A percentile compares a stretch with the other conserved stretches of the same genome.
phyloP scores from a whole-genome alignment of 2,888 invertebrate genomes.

The Polylopha cassiicola region DNA sequence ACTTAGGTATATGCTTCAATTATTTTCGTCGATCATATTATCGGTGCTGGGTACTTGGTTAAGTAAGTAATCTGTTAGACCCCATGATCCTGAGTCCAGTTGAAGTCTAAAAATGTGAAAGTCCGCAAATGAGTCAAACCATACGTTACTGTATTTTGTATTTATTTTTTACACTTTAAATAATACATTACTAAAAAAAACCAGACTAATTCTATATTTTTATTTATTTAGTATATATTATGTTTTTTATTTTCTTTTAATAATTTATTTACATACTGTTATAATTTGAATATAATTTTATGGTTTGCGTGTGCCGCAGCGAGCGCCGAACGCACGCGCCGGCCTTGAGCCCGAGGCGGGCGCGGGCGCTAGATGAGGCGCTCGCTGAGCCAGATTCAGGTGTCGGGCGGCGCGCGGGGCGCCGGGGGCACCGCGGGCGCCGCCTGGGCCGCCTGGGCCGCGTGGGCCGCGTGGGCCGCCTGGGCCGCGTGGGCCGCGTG shows the following conservation, averaged over 20 bases:
- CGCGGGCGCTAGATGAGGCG: constrained; percentile 79
- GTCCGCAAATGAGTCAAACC: constrained; percentile 29
- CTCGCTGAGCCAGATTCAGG: constrained; percentile 85
- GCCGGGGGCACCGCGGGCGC: constrained; percentile 55
- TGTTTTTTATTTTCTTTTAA: constrained; percentile 28
- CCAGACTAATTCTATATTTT: constrained; percentile 62
- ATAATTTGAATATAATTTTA: constrained; percentile 16
- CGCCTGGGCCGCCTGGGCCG: constrained; percentile 84
- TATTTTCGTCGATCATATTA: too few relatives aligned
- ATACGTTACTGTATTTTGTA: constrained; percentile 42
- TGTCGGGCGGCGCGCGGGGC: constrained; percentile 68
- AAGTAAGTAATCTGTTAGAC: too few relatives aligned
- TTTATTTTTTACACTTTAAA: constrained; percentile 49
- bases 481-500: too few relatives aligned
- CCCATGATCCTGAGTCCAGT: too few relatives aligned
- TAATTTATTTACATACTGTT: constrained; percentile 55
- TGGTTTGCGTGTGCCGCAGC: constrained; percentile 32
- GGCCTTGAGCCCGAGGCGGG: constrained; percentile 69
- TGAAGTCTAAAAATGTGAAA: constrained; percentile 1
- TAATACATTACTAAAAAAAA: constrained; percentile 40
- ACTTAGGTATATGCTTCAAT: too few relatives aligned
- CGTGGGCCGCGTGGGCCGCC: too few relatives aligned
- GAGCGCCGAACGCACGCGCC: constrained; percentile 54
- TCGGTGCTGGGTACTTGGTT: too few relatives aligned
- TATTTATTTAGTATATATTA: constrained; percentile 44